phyloP scores from a whole-genome alignment of 2,113 vertebrate genomes.

The Pterocles burchelli region DNA sequence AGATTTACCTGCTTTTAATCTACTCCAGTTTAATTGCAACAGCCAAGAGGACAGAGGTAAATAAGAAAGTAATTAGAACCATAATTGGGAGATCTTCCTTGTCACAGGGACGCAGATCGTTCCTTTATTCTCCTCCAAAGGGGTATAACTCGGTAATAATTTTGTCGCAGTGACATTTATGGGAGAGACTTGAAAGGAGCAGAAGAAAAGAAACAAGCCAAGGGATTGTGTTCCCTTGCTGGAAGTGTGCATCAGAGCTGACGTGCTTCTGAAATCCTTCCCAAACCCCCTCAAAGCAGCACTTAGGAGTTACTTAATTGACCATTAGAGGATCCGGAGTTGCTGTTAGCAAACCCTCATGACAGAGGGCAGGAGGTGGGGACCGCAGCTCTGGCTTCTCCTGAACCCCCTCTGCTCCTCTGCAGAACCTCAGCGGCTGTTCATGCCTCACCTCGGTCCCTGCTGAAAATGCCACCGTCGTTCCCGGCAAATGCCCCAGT shows the following conservation, averaged over 20 bases:
- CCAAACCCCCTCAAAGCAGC: not conserved
- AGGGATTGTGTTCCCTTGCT: not conserved
- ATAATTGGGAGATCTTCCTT: slow-evolving; percentile 61
- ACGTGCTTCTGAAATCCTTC: not conserved
- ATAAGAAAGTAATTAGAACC: slow-evolving; percentile 66
- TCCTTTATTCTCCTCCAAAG: slow-evolving; percentile 58
- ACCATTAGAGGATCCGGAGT: not conserved
- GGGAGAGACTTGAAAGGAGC: slow-evolving; percentile 36
- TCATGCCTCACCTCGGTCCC: slow-evolving; percentile 81
- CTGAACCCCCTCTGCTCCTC: slow-evolving; percentile 24
- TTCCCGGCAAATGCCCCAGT: slow-evolving; percentile 91
- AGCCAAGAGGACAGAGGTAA: slow-evolving; percentile 49
- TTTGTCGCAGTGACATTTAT: not conserved
- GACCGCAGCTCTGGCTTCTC: not conserved
- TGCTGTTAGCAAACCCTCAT: not conserved
- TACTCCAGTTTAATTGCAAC: slow-evolving; percentile 42
- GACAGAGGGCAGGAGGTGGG: not conserved
- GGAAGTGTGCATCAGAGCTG: not conserved
- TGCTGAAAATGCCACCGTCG: slow-evolving; percentile 78
- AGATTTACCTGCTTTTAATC: slow-evolving; percentile 40
- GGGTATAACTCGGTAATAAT: slow-evolving; percentile 13
- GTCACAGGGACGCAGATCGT: slow-evolving; percentile 17
- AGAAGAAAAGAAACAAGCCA: slow-evolving; percentile 37
- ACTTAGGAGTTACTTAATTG: slow-evolving; percentile 49
- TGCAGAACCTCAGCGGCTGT: slow-evolving; percentile 91